These are phyloP conservation scores for Xylocopa sonorina DNA, from an alignment of 1,140 invertebrate genomes.

Conservation along the genomic window DNA sequence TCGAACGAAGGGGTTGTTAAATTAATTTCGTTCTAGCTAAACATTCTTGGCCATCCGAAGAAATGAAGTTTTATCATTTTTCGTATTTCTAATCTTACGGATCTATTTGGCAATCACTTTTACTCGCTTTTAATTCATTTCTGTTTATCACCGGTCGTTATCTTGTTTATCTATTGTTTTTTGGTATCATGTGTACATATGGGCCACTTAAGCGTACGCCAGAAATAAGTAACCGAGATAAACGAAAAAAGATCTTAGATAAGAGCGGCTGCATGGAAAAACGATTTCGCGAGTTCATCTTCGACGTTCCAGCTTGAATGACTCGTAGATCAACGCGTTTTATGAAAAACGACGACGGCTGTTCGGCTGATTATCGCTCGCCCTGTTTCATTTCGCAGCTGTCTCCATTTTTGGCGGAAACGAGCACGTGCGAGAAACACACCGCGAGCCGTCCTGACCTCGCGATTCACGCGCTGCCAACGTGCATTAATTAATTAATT, in stretches of 20 bases:
- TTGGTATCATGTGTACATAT: too few relatives aligned
- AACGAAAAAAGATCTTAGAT: background rate
- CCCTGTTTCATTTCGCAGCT: background rate
- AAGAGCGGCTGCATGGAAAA: background rate
- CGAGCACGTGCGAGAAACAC: background rate
- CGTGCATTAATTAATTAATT: slow-evolving; percentile 11
- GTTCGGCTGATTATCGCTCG: background rate
- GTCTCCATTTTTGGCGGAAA: background rate
- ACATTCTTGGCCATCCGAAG: too few relatives aligned
- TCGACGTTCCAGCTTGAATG: background rate
- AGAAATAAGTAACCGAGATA: background rate
- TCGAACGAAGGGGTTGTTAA: too few relatives aligned
- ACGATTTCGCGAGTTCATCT: background rate
- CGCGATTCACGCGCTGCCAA: background rate
- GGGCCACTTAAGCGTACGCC: too few relatives aligned
- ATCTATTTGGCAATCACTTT: too few relatives aligned
- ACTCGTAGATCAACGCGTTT: background rate
- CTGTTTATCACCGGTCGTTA: too few relatives aligned
- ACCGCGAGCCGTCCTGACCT: background rate
- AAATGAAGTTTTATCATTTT: too few relatives aligned
- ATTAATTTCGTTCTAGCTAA: too few relatives aligned
- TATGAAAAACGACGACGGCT: background rate
- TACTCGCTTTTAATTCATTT: too few relatives aligned
- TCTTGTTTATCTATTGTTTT: too few relatives aligned
- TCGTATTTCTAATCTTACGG: too few relatives aligned